These are phyloP conservation scores for Morpho achilles DNA, from an alignment of 2,888 invertebrate genomes.

Conservation along the genomic window DNA sequence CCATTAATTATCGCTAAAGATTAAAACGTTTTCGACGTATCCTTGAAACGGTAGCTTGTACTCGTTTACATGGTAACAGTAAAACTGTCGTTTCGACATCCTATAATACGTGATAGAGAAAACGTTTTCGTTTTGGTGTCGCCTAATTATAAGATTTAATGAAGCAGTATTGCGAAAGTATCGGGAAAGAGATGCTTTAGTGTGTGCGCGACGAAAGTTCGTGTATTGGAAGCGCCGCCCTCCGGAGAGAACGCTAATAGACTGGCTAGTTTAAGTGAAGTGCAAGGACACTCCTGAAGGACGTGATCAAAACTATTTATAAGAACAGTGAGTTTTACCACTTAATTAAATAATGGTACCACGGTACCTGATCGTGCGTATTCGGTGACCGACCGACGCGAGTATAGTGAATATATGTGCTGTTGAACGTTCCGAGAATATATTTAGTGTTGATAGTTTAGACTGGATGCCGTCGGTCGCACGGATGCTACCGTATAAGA, in stretches of 20 bases:
- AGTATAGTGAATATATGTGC: constrained; percentile 78
- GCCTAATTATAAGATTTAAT: neutral
- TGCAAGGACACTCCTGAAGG: constrained; percentile 62
- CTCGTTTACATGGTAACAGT: constrained; percentile 13
- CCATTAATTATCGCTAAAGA: neutral
- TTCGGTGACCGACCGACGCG: constrained; percentile 69
- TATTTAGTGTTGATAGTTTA: constrained; percentile 71
- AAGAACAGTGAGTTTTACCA: constrained; percentile 38
- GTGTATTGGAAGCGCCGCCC: constrained; percentile 14
- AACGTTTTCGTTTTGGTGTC: neutral
- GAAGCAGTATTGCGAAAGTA: neutral
- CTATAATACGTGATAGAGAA: neutral
- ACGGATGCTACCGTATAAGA: constrained; percentile 64
- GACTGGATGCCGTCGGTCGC: constrained; percentile 70
- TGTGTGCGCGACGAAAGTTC: constrained; percentile 13
- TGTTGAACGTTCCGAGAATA: constrained; percentile 77
- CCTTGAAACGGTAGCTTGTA: constrained; percentile 11
- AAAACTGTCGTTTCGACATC: constrained; percentile 7
- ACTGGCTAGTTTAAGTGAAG: constrained; percentile 78
- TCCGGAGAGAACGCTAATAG: constrained; percentile 73
- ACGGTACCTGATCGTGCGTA: constrained; percentile 44
- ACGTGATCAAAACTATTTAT: constrained; percentile 51
- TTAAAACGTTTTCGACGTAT: constrained; percentile 6
- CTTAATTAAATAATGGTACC: constrained; percentile 36
- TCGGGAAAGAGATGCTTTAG: neutral